Evolutionary conservation across 2,797 vertebrate genomes (phyloP), one percentile per base, ranked within the genome.

Genomic region (Sebastes oblongus): DNA sequence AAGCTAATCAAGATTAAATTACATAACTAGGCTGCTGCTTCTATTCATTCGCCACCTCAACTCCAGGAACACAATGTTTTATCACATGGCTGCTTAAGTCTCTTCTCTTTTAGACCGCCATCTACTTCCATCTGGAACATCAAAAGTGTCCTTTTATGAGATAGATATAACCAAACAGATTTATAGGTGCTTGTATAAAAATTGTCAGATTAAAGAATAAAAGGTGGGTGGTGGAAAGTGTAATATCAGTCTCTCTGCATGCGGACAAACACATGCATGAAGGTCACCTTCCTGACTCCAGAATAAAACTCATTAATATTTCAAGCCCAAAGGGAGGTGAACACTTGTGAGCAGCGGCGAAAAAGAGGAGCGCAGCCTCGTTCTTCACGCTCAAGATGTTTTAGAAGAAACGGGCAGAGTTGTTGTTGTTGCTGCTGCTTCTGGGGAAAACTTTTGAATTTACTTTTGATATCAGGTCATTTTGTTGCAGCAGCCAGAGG

Each of bases 251-350:
- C 55, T 81, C 80, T 78, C 78, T 75, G 77, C 30, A 39, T 75
- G 77, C 30, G 39, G 86, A 75, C 30, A 76, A 13, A 55, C 24
- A 75, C 46, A 73, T 70, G 66, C 62, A 73, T 79, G 84, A 88
- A 92, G 87, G 91, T 92, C 90, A 93, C 88, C 86, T 91, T 90
- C 79, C 86, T 84, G 83, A 77, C 80, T 90, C 87, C 78, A 86
- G 80, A 91, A 90, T 90, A 87, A 92, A 93, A 90, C 78, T 73
- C 85, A 92, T 92, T 89, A 93, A 93, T 93, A 91, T 92, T 91
- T 91, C 81, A 92, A 70, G 66, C 54, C 89, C 84, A 78, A 70
- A 67, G 87, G 89, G 81, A 91, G 75, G 29, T 60, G 66, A 77
- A 80, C 42, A 72, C 67, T 77, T 75, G 80, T 83, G 76, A 79